Conservation (phyloP, 2,113 vertebrate genomes). For the Enhydra lutris region DNA sequence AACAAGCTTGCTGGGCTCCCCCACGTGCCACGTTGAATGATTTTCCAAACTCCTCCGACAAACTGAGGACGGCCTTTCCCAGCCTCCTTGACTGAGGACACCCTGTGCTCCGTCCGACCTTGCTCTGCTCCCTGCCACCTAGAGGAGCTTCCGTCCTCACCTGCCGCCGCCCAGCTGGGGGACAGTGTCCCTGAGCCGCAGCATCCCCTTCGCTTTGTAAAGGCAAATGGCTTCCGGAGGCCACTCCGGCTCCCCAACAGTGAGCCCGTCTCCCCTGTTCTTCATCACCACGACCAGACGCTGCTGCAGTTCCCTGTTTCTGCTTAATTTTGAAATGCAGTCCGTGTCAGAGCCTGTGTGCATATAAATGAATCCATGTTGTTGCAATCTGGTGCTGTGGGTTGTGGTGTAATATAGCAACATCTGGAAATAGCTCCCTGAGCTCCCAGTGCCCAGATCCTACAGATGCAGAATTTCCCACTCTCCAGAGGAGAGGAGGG, state of each 20-base stretch:
- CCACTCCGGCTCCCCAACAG: not conserved
- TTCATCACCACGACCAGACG: not conserved
- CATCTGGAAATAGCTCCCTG: not conserved
- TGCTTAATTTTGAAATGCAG: not conserved
- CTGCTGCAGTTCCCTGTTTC: not conserved
- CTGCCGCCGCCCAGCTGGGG: not conserved
- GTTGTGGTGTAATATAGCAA: not conserved
- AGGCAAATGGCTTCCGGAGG: not conserved
- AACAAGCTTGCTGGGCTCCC: accelerated
- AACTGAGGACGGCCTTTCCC: not conserved
- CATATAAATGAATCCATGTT: accelerated
- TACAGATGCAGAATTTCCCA: not conserved
- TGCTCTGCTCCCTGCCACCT: not conserved
- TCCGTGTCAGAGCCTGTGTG: not conserved
- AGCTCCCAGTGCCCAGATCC: not conserved
- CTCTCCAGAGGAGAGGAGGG: not conserved
- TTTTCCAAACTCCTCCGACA: not conserved
- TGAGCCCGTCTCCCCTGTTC: not conserved
- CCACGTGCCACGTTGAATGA: accelerated
- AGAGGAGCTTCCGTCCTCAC: not conserved
- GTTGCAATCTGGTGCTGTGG: not conserved
- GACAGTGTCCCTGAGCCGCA: accelerated
- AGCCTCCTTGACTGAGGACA: not conserved
- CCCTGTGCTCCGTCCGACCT: not conserved
- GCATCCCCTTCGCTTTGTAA: not conserved